A percentile compares a stretch with the other conserved stretches of the same genome.
phyloP scores from a whole-genome alignment of 1,140 invertebrate species.

The Aleiodes sp. region DNA sequence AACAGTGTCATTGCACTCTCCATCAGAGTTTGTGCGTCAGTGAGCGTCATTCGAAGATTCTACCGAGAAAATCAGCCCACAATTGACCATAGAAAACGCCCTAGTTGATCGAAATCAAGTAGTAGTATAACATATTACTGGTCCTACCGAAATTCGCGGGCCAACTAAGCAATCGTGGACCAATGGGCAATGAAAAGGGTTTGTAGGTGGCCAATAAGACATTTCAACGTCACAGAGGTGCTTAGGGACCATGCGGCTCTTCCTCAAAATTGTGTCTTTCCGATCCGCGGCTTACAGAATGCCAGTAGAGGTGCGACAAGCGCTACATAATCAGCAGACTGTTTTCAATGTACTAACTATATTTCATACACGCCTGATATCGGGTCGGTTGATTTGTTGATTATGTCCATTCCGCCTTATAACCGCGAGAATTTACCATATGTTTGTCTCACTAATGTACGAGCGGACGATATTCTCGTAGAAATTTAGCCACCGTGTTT shows the following conservation, averaged over 20 bases:
- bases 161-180: constrained; percentile 44
- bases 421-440: constrained; percentile 41
- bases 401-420: constrained; percentile 65
- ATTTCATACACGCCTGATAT: constrained; percentile 47
- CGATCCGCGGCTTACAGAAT: constrained; percentile 60
- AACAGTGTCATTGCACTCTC: constrained; percentile 62
- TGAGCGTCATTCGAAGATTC: neutral
- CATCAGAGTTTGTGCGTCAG: constrained; percentile 18
- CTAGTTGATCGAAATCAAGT: constrained; percentile 1
- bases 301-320: constrained; percentile 28
- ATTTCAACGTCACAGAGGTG: constrained; percentile 55
- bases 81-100: constrained; percentile 11
- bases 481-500: constrained; percentile 31
- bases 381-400: constrained; percentile 64
- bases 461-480: constrained; percentile 26
- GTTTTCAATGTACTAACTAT: neutral
- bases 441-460: constrained; percentile 17
- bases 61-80: constrained; percentile 25
- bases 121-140: neutral
- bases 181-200: constrained; percentile 58
- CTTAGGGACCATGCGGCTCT: constrained; percentile 65
- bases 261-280: constrained; percentile 68
- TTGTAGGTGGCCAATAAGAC: constrained; percentile 57
- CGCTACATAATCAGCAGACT: neutral
- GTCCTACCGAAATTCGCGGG: constrained; percentile 54